Evolutionary conservation across 1,140 invertebrate species (phyloP), one percentile per base, ranked within the genome.

Genomic region (Zaprionus gabonicus): DNA sequence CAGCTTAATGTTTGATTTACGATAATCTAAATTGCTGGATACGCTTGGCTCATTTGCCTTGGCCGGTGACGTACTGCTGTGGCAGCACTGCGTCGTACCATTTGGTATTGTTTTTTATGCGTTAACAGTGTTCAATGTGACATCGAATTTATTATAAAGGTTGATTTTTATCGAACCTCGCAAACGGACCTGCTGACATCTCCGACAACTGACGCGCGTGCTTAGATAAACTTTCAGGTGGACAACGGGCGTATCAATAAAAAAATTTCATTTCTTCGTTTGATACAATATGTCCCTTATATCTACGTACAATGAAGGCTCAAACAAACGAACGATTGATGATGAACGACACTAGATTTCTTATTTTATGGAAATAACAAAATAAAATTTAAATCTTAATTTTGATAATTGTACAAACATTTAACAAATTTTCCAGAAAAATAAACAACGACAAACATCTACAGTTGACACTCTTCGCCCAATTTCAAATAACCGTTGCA

Each of bases 111-210:
- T 34, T 15, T 3, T 53, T 82, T 74, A 82, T 82, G 25, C 46
- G 20, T 51, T 25, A 82, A 79, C 80, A 69, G 63, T 44, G 58
- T 44, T 62, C 36, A 85, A 87, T 88, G 80, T 86, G 83, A 88
- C 83, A 86, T 64, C 78, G 63, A 91, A 91, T 83, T 91, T 83
- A 90, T 91, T 76, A 81, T 81, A 82, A 78, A 75, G 76, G 80
- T 84, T 91, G 91, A 91, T 91, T 90, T 91, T 90, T 91, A 91
- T 91, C 90, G 80, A 55, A 59, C 66, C 34, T 20, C 31, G 36
- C 49, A 20, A 46, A 51, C 23, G 31, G 27, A 25, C 38, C 44
- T 69, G 67, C 44, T 69, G 67, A 55, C 69, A 44, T 44, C 66
- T 41, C 65, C 80, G 82, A 79, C 83, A 87, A 71, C 77, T 83